phyloP scores from a whole-genome alignment of 1,140 invertebrate genomes.

The Brachystomella parvula region DNA sequence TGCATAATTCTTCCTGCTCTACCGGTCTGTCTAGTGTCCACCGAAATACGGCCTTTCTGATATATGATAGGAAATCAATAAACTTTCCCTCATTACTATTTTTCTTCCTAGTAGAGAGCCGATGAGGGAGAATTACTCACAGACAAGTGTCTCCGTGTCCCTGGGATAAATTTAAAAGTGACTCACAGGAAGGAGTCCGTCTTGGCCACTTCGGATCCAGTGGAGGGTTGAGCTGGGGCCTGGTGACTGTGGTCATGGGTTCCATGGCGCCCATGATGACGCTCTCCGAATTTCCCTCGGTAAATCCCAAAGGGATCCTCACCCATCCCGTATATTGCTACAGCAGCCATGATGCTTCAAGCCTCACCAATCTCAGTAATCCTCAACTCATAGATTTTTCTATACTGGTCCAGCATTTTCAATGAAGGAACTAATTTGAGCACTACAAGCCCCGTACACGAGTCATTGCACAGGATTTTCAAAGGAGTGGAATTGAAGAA shows the following conservation, averaged over 20 bases:
- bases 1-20: no score
- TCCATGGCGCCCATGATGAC: slow-evolving; percentile 47
- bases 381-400: no score
- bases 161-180: no score
- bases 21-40: not conserved
- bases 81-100: not conserved
- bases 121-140: not conserved
- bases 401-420: no score
- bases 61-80: not conserved
- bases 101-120: not conserved
- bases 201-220: not conserved
- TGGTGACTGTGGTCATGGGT: slow-evolving; percentile 58
- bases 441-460: no score
- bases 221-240: slow-evolving; percentile 9
- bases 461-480: no score
- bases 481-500: no score
- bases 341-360: slow-evolving; percentile 35
- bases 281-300: not conserved
- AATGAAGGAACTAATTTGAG: no score
- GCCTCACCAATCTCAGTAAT: no score
- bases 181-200: slow-evolving; percentile 9
- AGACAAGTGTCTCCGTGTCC: no score
- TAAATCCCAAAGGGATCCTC: slow-evolving; percentile 36
- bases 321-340: slow-evolving; percentile 37
- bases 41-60: no score